These are phyloP conservation scores for Unio delphinus DNA, from an alignment of 2,888 invertebrate species.

Conservation along the genomic window DNA sequence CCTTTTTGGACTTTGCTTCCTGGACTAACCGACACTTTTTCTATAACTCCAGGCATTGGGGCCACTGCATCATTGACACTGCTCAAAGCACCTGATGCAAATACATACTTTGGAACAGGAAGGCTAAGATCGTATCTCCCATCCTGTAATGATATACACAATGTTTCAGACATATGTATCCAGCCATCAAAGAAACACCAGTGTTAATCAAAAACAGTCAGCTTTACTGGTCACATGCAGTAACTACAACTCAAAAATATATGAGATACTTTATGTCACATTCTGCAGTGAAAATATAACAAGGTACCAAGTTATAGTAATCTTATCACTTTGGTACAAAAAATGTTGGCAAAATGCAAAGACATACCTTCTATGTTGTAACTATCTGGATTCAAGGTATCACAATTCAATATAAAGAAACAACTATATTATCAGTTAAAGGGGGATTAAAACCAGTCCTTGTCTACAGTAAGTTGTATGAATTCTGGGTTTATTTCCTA, in stretches of 20 bases:
- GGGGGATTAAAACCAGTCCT: too few species aligned
- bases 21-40: constrained; percentile 87
- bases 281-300: too few species aligned
- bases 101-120: constrained; percentile 72
- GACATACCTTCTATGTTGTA: too few species aligned
- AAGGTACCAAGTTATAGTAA: too few species aligned
- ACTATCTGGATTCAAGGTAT: too few species aligned
- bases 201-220: background rate
- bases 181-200: too few species aligned
- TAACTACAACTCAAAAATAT: background rate
- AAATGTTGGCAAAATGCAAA: background rate
- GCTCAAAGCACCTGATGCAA: constrained; percentile 63
- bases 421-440: too few species aligned
- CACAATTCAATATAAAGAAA: too few species aligned
- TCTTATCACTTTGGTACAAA: too few species aligned
- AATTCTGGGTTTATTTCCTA: too few species aligned
- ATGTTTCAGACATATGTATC: background rate
- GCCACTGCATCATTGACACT: constrained; percentile 78
- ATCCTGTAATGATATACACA: constrained; percentile 44
- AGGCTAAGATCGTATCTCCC: constrained; percentile 59
- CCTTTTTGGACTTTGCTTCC: constrained; percentile 89
- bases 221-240: background rate
- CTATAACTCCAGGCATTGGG: constrained; percentile 97
- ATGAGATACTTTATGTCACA: background rate
- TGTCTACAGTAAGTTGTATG: too few species aligned